Base-by-base conservation (phyloP, 2,888 invertebrate genomes). In the Acrocera orbiculus region DNA sequence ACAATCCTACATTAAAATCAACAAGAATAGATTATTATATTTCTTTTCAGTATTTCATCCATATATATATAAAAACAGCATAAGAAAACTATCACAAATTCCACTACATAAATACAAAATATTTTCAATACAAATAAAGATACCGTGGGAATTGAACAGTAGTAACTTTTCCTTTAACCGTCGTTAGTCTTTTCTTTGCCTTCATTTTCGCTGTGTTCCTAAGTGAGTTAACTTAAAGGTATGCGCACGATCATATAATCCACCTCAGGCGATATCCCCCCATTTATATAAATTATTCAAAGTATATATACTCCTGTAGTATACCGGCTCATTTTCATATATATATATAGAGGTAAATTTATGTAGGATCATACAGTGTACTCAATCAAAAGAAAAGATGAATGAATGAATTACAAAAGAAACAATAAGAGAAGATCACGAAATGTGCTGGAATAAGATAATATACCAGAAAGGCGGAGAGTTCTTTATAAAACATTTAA, bases 81-180 rank as follows among this genome's bases (percentile, higher is more conserved):
- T n/a, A n/a, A n/a, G n/a, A n/a, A n/a, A n/a, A n/a, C n/a, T n/a
- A n/a, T n/a, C n/a, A n/a, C n/a, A n/a, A n/a, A n/a, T n/a, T n/a
- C n/a, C n/a, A n/a, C n/a, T n/a, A n/a, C n/a, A n/a, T n/a, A n/a
- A n/a, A n/a, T n/a, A n/a, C n/a, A n/a, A n/a, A n/a, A n/a, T n/a
- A n/a, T n/a, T n/a, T n/a, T 16, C 14, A 19, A 34, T 29, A 34
- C 30, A 19, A 30, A 25, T 17, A 30, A 30, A 30, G 17, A 23
- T 46, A 55, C 53, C 55, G 55, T 56, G 55, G 55, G 55, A 56
- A 56, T 54, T 55, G 55, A 52, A 55, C 55, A 56, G 55, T 56
- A 55, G 55, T 51, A 30, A 26, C 35, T 27, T 37, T 39, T 37
- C 30, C 35, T 35, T 35, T 37, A 30, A 32, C 35, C 36, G 31